phyloP scores from a whole-genome alignment of 2,113 vertebrate species.

The Raja brachyura region DNA sequence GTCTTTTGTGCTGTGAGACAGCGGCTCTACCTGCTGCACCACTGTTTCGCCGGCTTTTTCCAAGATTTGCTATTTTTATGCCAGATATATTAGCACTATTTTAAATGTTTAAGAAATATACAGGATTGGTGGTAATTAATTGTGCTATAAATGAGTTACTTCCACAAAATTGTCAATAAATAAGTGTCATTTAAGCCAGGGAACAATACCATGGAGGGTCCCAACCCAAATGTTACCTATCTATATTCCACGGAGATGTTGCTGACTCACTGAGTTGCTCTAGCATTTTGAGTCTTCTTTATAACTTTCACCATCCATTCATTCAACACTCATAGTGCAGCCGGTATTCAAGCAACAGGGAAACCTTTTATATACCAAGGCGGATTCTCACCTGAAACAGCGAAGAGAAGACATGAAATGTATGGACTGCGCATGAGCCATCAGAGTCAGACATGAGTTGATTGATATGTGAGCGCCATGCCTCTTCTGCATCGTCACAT shows the following conservation, averaged over 20 bases:
- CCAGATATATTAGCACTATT: not conserved
- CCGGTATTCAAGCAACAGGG: not conserved
- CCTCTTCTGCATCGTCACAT: constrained; percentile 73
- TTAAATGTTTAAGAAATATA: not conserved
- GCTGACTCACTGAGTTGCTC: too few species aligned
- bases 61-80: too few species aligned
- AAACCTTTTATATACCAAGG: not conserved
- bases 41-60: too few species aligned
- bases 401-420: constrained; percentile 95
- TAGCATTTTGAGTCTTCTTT: too few species aligned
- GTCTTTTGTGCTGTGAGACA: too few species aligned
- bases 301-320: not conserved
- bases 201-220: not conserved
- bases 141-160: not conserved
- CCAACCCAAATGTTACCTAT: too few species aligned
- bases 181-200: not conserved
- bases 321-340: not conserved
- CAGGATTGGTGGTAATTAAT: not conserved
- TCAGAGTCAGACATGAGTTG: constrained; percentile 89
- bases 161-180: not conserved
- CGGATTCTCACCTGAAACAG: constrained; percentile 78
- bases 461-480: constrained; percentile 90
- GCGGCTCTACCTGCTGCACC: too few species aligned
- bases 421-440: constrained; percentile 92
- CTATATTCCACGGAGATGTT: too few species aligned